phyloP scores from a whole-genome alignment of 2,888 invertebrate species.

The Amorpha juglandis region DNA sequence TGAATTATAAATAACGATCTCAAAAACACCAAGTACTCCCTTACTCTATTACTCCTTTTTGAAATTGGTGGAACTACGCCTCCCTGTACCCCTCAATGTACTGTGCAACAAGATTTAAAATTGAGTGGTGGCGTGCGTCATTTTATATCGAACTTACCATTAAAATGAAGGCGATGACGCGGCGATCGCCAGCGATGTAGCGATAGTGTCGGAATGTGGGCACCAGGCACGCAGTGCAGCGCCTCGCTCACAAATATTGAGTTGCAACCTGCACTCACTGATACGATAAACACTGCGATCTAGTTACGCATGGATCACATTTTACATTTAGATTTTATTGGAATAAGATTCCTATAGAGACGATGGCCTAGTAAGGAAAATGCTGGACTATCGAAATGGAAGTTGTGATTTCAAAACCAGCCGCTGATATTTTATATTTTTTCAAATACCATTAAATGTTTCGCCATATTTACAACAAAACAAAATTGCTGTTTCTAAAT shows the following conservation, averaged over 20 bases:
- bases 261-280: slow-evolving; percentile 1
- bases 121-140: background rate
- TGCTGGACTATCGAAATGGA: no score
- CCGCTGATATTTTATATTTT: no score
- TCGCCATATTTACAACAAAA: no score
- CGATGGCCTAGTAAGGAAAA: no score
- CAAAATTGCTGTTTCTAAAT: no score
- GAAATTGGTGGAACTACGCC: no score
- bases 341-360: no score
- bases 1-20: no score
- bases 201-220: slow-evolving; percentile 17
- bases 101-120: background rate
- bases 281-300: background rate
- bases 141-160: background rate
- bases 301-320: background rate
- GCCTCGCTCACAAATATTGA: slow-evolving; percentile 18
- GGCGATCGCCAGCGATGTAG: background rate
- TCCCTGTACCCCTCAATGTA: background rate
- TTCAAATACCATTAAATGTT: no score
- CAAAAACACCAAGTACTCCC: no score
- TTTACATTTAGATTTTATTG: background rate
- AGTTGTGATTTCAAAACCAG: no score
- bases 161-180: slow-evolving; percentile 14
- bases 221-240: background rate
- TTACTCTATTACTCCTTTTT: no score